Conservation (phyloP, 2,888 invertebrate genomes). For the Zaprionus obscuricornis region DNA sequence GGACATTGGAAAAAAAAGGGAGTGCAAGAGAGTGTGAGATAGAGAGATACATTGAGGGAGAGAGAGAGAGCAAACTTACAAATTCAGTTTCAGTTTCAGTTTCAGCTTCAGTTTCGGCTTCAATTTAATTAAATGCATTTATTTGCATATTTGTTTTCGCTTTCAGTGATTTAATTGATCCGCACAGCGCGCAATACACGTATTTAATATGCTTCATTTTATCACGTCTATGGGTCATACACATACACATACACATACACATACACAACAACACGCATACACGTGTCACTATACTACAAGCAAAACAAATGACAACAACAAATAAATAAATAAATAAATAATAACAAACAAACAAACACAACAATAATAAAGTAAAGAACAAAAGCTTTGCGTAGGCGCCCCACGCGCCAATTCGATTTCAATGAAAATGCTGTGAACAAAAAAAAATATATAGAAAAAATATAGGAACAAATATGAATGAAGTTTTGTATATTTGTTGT, state of each 20-base stretch:
- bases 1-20: not conserved
- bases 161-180: slow-evolving; percentile 58
- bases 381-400: slow-evolving; percentile 30
- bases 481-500: too few species aligned
- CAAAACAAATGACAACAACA: slow-evolving; percentile 26
- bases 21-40: too few species aligned
- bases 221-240: slow-evolving; percentile 27
- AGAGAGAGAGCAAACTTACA: too few species aligned
- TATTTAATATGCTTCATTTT: slow-evolving; percentile 44
- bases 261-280: slow-evolving; percentile 2
- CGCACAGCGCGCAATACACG: slow-evolving; percentile 12
- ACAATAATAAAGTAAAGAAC: not conserved
- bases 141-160: slow-evolving; percentile 64
- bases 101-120: too few species aligned
- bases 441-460: too few species aligned
- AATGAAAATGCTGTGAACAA: too few species aligned
- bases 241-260: not conserved
- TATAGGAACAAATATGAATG: too few species aligned
- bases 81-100: too few species aligned
- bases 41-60: too few species aligned
- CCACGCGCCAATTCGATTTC: slow-evolving; percentile 38
- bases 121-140: slow-evolving; percentile 65
- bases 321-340: slow-evolving; percentile 30
- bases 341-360: slow-evolving; percentile 7
- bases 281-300: not conserved